These are phyloP conservation scores for Hippocampus zosterae DNA, from an alignment of 2,113 vertebrate genomes.

Conservation along the genomic window DNA sequence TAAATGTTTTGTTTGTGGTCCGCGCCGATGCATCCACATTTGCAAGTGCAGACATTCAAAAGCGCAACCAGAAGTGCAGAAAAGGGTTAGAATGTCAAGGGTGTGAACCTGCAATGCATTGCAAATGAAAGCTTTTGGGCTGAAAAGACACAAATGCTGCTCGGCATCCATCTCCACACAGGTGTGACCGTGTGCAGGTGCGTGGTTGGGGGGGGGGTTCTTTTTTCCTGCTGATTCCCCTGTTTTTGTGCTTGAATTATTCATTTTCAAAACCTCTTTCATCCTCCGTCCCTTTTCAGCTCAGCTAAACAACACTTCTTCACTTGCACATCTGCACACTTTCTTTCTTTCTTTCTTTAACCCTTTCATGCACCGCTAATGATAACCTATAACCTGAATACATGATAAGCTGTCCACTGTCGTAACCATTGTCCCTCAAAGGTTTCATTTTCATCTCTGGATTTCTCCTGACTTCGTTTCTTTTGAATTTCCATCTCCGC, in stretches of 20 bases:
- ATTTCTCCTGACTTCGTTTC: conserved; percentile 38
- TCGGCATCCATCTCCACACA: background rate
- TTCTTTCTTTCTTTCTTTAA: background rate
- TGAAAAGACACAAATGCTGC: background rate
- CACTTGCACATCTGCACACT: conserved; percentile 22
- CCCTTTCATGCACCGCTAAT: no score
- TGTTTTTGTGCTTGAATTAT: conserved; percentile 42
- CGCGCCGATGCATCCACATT: background rate
- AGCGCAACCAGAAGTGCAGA: background rate
- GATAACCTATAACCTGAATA: no score
- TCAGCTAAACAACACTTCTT: conserved; percentile 37
- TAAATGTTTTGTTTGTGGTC: conserved; percentile 6
- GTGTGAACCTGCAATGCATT: background rate
- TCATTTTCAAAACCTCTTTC: conserved; percentile 45
- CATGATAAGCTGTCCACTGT: no score
- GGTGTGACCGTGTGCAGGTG: conserved; percentile 13
- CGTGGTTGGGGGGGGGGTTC: background rate
- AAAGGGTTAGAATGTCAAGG: conserved; percentile 1
- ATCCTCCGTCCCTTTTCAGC: conserved; percentile 31
- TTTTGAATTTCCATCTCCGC: conserved; percentile 51
- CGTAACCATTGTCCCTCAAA: background rate
- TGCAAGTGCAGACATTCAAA: background rate
- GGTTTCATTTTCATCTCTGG: conserved; percentile 39
- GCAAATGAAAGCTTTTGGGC: background rate
- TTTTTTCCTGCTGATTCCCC: conserved; percentile 43